These are phyloP conservation scores for Bimastos eiseni DNA, from an alignment of 2,888 invertebrate species.

Conservation along the genomic window DNA sequence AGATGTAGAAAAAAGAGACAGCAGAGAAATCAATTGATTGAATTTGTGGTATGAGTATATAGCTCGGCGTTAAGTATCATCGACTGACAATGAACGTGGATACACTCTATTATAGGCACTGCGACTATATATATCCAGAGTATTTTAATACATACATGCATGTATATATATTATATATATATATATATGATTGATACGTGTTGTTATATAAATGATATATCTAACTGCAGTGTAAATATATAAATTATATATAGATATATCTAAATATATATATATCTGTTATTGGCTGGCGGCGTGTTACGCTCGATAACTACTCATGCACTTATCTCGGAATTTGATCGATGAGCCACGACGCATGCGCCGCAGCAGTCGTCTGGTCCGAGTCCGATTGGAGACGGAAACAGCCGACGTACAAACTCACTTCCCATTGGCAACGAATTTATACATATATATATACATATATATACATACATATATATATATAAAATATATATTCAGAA, in stretches of 20 bases:
- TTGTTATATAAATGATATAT: not conserved
- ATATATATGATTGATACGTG: not conserved
- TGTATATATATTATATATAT: not conserved
- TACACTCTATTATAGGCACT: too few species aligned
- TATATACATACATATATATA: not conserved
- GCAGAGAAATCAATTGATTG: slow-evolving; percentile 13
- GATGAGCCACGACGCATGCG: not conserved
- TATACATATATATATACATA: not conserved
- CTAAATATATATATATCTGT: too few species aligned
- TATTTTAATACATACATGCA: not conserved
- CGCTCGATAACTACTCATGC: not conserved
- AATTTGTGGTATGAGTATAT: not conserved
- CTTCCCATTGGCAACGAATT: not conserved
- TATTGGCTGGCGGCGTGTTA: not conserved
- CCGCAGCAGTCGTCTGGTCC: too few species aligned
- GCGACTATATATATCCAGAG: too few species aligned
- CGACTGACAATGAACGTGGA: not conserved
- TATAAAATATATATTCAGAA: not conserved
- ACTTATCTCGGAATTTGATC: not conserved
- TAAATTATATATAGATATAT: too few species aligned
- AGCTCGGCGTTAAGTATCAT: not conserved
- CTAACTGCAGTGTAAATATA: too few species aligned
- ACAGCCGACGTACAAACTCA: too few species aligned
- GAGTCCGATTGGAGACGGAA: not conserved
- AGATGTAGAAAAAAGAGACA: not conserved